Base-by-base conservation (phyloP, 2,888 invertebrate genomes). In the Nephrotoma guestfalica region DNA sequence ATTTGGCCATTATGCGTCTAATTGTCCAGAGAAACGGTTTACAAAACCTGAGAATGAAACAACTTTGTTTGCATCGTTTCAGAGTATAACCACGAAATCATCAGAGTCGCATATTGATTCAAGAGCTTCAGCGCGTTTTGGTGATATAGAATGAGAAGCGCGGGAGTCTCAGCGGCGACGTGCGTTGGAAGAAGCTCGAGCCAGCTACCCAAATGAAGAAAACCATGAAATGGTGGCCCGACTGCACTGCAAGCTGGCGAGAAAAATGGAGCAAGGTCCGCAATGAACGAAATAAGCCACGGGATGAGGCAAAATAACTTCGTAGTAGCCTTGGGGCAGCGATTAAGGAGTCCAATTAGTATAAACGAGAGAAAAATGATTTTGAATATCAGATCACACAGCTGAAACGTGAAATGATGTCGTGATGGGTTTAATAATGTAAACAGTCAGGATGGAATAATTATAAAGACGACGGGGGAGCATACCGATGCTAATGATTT, bases 151-250 rank as follows among this genome's bases (percentile, higher is more conserved):
- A n/a, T n/a, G n/a, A n/a, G n/a, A n/a, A n/a, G n/a, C n/a, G n/a
- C n/a, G n/a, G n/a, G n/a, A n/a, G n/a, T n/a, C n/a, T n/a, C n/a
- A n/a, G n/a, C n/a, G n/a, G n/a, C n/a, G n/a, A n/a, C n/a, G n/a
- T n/a, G n/a, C n/a, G n/a, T n/a, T n/a, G n/a, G n/a, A n/a, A n/a
- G n/a, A n/a, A n/a, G n/a, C n/a, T n/a, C n/a, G n/a, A n/a, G n/a
- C n/a, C n/a, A n/a, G n/a, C n/a, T n/a, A n/a, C n/a, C n/a, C n/a
- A n/a, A n/a, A 99, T 99, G 99, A 99, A 99, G 91, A 99, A 99
- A 92, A 99, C 99, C 0, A 99, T 99, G 98, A 93, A 98, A 87
- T 99, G 99, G 99, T 99, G 96, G 99, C 98, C 97, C 86, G 99
- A 99, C 91, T 99, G 99, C 91, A 99, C 99, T 0, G 97, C 98